Base-by-base conservation (phyloP, 2,888 invertebrate species). In the Tinea trinotella region DNA sequence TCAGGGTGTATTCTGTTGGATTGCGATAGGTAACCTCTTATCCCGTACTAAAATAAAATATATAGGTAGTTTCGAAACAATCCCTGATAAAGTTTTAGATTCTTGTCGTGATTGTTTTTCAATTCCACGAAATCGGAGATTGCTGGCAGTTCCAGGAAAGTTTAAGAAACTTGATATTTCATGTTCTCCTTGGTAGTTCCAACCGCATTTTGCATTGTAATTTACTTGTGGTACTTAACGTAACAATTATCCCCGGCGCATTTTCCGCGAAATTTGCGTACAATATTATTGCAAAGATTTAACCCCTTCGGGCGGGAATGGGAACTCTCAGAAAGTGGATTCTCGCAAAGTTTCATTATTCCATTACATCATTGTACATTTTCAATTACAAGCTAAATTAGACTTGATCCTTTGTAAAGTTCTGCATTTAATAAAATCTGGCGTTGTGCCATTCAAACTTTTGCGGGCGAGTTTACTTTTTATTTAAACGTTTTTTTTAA, bases 351-450 rank as follows among this genome's bases (percentile, higher is more conserved):
- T 54, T 44, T 13, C 53, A 30, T 52, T 50, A 50, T 50, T 57
- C 52, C 55, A 54, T 57, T 50, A 46, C 20, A 54, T 56, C 55
- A 56, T 57, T 56, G 56, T 54, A 54, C 53, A 30, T 54, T 57
- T 57, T 57, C 54, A 56, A 57, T 57, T 56, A 57, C 56, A 56
- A 40, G 48, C 48, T 36, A 22, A 55, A 46, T 48, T 52, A 52
- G 54, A 52, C 49, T 50, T 54, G 48, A 53, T 49, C 52, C 52
- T 53, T 54, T 54, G 53, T 46, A 22, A 56, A 57, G 53, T 57
- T 54, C 54, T 54, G 55, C 55, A 54, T 49, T 56, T 48, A 56
- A 52, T 54, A 53, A 54, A 57, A 54, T 54, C 54, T 55, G 52
- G 15, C 50, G 50, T 50, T 3, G 22, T 24, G 50, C 50, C 50